Evolutionary conservation across 2,888 invertebrate genomes (phyloP).

Genomic region (Meteorus colon): DNA sequence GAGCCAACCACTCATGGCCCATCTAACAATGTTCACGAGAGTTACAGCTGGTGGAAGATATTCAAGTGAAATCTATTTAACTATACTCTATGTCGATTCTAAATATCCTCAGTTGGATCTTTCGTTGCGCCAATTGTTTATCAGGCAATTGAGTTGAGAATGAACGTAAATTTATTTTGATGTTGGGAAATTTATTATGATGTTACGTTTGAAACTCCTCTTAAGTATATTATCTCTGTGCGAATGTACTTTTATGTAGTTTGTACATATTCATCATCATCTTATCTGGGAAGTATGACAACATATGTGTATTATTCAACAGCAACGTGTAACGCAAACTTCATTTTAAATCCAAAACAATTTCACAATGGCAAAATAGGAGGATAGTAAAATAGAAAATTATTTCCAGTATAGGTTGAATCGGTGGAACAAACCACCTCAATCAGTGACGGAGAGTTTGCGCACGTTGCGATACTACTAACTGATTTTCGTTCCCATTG

Average conservation of each 20-base stretch:
- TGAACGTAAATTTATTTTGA: conserved; percentile 5
- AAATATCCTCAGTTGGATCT: conserved; percentile 6
- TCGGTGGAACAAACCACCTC: conserved; percentile 43
- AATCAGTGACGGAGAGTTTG: conserved; percentile 45
- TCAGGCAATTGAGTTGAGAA: conserved; percentile 12
- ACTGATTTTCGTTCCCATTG: conserved; percentile 45
- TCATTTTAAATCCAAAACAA: conserved; percentile 10
- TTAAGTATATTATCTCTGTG: conserved; percentile 11
- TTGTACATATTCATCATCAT: conserved; percentile 35
- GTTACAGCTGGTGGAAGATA: conserved; percentile 19
- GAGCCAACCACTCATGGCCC: conserved; percentile 56
- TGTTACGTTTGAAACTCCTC: conserved; percentile 9
- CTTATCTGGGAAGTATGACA: conserved; percentile 24
- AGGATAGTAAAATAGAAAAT: conserved; percentile 25
- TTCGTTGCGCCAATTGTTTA: conserved; percentile 18
- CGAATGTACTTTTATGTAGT: conserved; percentile 16
- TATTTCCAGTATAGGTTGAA: conserved; percentile 10
- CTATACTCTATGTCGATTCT: conserved; percentile 29
- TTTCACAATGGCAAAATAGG: conserved; percentile 1
- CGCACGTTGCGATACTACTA: conserved; percentile 44
- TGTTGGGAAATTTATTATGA: conserved; percentile 12
- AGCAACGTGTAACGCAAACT: conserved; percentile 22
- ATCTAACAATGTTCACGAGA: conserved; percentile 61
- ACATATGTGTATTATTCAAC: conserved; percentile 10
- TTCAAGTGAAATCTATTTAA: conserved; percentile 25